A percentile compares a stretch with the other conserved stretches of the same genome.
Evolutionary conservation across 2,888 invertebrate genomes (phyloP).

Genomic region (Andrena bucephala): DNA sequence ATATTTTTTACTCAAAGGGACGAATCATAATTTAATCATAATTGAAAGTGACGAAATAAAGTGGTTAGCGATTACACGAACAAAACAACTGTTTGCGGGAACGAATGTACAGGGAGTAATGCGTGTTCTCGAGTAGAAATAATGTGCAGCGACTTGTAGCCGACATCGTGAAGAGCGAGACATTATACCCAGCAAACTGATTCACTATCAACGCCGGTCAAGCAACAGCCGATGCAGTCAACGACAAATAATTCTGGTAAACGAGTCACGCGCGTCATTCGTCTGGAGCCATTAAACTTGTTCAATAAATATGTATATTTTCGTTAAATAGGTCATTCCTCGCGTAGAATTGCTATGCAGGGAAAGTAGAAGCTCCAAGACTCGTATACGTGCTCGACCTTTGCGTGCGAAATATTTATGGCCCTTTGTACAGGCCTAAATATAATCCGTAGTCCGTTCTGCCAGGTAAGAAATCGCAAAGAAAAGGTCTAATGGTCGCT

Average conservation of each 20-base stretch:
- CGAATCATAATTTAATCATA: slow-evolving; percentile 16
- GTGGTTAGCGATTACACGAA: background rate
- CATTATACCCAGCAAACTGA: slow-evolving; percentile 22
- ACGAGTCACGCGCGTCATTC: background rate
- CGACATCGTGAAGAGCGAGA: background rate
- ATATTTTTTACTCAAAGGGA: slow-evolving; percentile 70
- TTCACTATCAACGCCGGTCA: slow-evolving; percentile 27
- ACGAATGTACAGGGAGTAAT: background rate
- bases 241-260: background rate
- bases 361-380: background rate
- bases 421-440: background rate
- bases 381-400: background rate
- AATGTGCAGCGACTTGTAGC: background rate
- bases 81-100: background rate
- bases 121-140: background rate
- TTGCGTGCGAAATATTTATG: background rate
- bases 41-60: slow-evolving; percentile 10
- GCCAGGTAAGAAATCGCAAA: slow-evolving; percentile 8
- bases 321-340: too few relatives aligned
- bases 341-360: too few relatives aligned
- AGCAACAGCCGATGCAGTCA: slow-evolving; percentile 2
- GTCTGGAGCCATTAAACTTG: background rate
- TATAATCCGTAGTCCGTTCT: background rate
- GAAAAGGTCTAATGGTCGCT: slow-evolving; percentile 21
- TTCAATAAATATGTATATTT: background rate